These are phyloP conservation scores for Oncorhynchus nerka DNA, from an alignment of 2,113 vertebrate species.

Conservation along the genomic window DNA sequence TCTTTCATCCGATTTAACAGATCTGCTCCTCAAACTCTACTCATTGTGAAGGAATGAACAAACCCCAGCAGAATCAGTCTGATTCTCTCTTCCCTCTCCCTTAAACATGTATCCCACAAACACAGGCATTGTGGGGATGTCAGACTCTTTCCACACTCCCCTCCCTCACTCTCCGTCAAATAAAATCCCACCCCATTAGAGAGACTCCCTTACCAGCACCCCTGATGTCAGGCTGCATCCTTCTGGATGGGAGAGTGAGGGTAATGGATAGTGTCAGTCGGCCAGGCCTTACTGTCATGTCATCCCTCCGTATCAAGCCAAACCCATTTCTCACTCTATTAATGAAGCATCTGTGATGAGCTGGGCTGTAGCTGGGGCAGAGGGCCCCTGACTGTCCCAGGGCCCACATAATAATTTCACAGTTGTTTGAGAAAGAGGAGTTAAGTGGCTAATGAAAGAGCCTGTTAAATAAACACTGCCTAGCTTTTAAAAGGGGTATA, in stretches of 20 bases:
- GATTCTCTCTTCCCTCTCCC: constrained; percentile 1
- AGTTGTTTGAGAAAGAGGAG: constrained; percentile 53
- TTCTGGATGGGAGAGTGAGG: constrained; percentile 15
- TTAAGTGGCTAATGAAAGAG: constrained; percentile 62
- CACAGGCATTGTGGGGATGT: constrained; percentile 19
- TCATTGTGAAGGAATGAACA: constrained; percentile 9
- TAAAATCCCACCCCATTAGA: constrained; percentile 55
- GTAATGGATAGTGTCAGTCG: constrained; percentile 33
- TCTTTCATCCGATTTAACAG: constrained; percentile 52
- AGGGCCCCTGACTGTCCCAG: constrained; percentile 40
- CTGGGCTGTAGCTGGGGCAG: constrained; percentile 9
- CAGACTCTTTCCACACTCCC: constrained; percentile 19
- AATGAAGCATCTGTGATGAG: constrained; percentile 65
- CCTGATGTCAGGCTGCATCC: constrained; percentile 51
- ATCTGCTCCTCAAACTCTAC: constrained; percentile 14
- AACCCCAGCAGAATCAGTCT: constrained; percentile 13
- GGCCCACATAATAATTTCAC: constrained; percentile 59
- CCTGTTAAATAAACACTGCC: constrained; percentile 68
- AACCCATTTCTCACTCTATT: constrained; percentile 46
- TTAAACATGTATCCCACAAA: constrained; percentile 19
- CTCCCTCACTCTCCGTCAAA: constrained; percentile 21
- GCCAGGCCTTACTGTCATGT: constrained; percentile 35
- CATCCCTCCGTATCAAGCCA: constrained; percentile 17
- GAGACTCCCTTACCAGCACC: constrained; percentile 18
- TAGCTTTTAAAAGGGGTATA: constrained; percentile 27